A percentile compares a stretch with the other conserved stretches of the same genome.
Conservation (phyloP, 2,797 vertebrate genomes). For the Scleropages formosus region DNA sequence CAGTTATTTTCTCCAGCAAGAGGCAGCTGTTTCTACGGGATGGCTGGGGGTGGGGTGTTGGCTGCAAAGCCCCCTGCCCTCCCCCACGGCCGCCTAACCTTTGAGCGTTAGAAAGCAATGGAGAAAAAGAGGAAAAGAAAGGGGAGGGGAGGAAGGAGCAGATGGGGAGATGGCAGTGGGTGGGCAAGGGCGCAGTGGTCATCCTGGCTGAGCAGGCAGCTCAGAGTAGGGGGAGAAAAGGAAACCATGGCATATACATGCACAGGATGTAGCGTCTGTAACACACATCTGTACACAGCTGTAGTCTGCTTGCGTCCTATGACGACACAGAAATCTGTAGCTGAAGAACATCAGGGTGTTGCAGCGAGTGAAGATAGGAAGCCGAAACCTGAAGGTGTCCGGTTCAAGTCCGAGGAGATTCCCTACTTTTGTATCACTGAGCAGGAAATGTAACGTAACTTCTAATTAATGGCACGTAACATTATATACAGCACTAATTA, state of each 20-base stretch:
- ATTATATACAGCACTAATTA: not conserved
- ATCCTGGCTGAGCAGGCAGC: not conserved
- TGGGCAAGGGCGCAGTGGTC: not conserved
- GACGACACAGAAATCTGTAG: not conserved
- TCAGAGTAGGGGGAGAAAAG: no score
- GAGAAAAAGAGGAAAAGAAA: not conserved
- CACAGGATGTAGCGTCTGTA: not conserved
- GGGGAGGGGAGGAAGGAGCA: not conserved
- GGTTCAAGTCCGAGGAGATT: not conserved
- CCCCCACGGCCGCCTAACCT: not conserved
- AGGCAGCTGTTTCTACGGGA: constrained; percentile 8
- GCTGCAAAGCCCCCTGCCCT: not conserved
- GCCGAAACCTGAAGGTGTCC: not conserved
- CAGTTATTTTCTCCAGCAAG: constrained; percentile 20
- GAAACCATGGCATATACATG: not conserved
- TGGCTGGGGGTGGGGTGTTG: not conserved
- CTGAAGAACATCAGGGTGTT: no score
- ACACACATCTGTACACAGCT: not conserved
- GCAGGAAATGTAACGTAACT: not conserved
- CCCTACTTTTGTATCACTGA: not conserved
- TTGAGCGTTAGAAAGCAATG: not conserved
- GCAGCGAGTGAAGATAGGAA: not conserved
- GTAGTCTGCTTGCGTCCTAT: not conserved
- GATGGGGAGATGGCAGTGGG: constrained; percentile 11
- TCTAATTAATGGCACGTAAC: not conserved